Percentiles rank a stretch among this genome's conserved stretches.
These are phyloP conservation scores for Mycalesis mineus DNA, from an alignment of 2,888 invertebrate genomes.

Conservation along the genomic window DNA sequence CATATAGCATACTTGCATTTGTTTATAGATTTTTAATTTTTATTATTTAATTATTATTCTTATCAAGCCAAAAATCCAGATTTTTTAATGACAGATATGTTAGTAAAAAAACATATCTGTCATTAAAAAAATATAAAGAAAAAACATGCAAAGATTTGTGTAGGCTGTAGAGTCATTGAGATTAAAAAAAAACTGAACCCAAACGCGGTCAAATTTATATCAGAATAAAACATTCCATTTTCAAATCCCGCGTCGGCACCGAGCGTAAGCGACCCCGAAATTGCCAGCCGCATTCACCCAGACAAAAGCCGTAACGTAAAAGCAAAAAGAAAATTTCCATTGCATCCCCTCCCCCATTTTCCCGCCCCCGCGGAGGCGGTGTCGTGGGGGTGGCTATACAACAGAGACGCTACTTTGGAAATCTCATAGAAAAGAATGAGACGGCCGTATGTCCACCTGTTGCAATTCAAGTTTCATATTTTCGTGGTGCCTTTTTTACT, in stretches of 20 bases:
- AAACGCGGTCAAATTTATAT: slow-evolving; percentile 38
- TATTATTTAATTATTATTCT: too few relatives aligned
- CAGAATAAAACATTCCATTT: slow-evolving; percentile 57
- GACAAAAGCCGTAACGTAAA: slow-evolving; percentile 76
- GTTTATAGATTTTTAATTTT: too few relatives aligned
- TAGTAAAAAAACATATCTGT: not conserved
- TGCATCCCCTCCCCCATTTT: slow-evolving; percentile 74
- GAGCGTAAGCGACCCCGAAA: slow-evolving; percentile 72
- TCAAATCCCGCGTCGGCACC: slow-evolving; percentile 61
- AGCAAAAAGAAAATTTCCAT: slow-evolving; percentile 76
- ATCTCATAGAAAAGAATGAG: slow-evolving; percentile 74
- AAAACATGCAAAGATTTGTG: slow-evolving; percentile 4
- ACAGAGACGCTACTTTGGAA: slow-evolving; percentile 69
- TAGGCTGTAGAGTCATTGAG: not conserved
- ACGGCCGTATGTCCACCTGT: slow-evolving; percentile 74
- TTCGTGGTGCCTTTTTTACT: slow-evolving; percentile 69
- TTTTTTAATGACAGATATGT: too few relatives aligned
- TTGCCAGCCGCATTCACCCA: slow-evolving; percentile 76
- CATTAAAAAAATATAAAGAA: not conserved
- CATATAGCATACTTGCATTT: too few relatives aligned
- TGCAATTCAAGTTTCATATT: slow-evolving; percentile 69
- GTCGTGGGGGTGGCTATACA: slow-evolving; percentile 73
- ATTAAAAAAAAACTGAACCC: not conserved
- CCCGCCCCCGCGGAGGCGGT: slow-evolving; percentile 74
- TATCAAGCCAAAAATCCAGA: too few relatives aligned